Evolutionary conservation across 1,140 invertebrate genomes (phyloP), one percentile per base, ranked within the genome.

Genomic region (Andrena cerasifolii): DNA sequence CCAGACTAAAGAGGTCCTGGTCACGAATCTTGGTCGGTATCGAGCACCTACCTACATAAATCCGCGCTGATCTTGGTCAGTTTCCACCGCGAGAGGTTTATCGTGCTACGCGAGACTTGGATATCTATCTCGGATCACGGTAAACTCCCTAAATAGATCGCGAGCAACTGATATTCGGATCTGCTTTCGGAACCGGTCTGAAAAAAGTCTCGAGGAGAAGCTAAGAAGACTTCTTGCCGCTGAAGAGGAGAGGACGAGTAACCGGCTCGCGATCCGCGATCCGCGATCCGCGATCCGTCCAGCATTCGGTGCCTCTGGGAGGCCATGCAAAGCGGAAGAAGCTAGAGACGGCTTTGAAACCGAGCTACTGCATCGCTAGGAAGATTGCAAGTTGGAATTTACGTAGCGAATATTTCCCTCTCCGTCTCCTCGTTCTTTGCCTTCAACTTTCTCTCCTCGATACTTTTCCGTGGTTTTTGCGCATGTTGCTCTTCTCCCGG

Each of bases 361-460:
- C 72, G 40, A 45, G 67, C 54, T 62, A 51, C 45, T 54, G 82
- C 66, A 78, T 78, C 63, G 67, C 84, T 85, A 86, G 85, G 83
- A 45, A 83, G 84, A 86, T 86, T 86, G 67, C 62, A 53, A 83
- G 76, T 66, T 71, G 61, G 56, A 84, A 84, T 84, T 82, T 82
- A 84, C 84, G 84, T 81, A 82, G 76, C 82, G 85, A 82, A 58
- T 72, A 5, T 40, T 31, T 16, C 16, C 3, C 53, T 12, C 26
- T 16, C 26, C 26, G 21, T 10, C 10, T 12, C 53, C 21, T 24
- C 24, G 10, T 5, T 10, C 10, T 3, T 14, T 78, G 78, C 85
- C 78, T 68, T 85, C 78, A 77, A 67, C 80, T 40, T 49, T 59
- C 36, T 5, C 40, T 18, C 28, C 4, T 31, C 31, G 16, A 6